Evolutionary conservation across 2,797 vertebrate genomes (phyloP).

Genomic region (Gymnocypris eckloni): DNA sequence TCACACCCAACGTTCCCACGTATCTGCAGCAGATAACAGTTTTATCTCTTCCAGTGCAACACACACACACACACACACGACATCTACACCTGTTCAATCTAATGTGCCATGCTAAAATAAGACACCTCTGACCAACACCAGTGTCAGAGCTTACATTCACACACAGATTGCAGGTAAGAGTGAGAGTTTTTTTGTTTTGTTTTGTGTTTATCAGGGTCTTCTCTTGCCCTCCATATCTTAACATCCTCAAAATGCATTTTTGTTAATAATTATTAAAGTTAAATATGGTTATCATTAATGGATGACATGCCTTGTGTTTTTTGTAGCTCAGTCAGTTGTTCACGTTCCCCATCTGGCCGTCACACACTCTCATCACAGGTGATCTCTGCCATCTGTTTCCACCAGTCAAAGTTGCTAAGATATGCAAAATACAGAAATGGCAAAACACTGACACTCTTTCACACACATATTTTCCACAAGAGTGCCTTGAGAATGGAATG

Average conservation of each 20-base stretch:
- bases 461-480: conserved; percentile 1
- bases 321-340: conserved; percentile 47
- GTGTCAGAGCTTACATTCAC: not conserved
- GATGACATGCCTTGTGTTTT: conserved; percentile 46
- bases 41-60: conserved; percentile 41
- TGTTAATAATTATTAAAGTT: conserved; percentile 41
- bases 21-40: conserved; percentile 63
- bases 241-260: conserved; percentile 31
- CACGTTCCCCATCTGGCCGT: conserved; percentile 50
- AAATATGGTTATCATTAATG: conserved; percentile 53
- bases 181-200: not conserved
- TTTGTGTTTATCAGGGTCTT: not conserved
- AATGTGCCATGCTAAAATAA: conserved; percentile 24
- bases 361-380: conserved; percentile 50
- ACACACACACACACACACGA: conserved; percentile 26
- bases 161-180: not conserved
- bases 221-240: not conserved
- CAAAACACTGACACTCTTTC: conserved; percentile 36
- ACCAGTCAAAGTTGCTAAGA: conserved; percentile 51
- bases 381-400: conserved; percentile 58
- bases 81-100: conserved; percentile 43
- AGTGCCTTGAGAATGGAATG: not conserved
- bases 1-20: conserved; percentile 56
- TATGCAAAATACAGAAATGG: conserved; percentile 52
- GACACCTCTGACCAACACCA: conserved; percentile 14